Conservation (phyloP, 2,113 vertebrate genomes). For the Aviceda subcristata region DNA sequence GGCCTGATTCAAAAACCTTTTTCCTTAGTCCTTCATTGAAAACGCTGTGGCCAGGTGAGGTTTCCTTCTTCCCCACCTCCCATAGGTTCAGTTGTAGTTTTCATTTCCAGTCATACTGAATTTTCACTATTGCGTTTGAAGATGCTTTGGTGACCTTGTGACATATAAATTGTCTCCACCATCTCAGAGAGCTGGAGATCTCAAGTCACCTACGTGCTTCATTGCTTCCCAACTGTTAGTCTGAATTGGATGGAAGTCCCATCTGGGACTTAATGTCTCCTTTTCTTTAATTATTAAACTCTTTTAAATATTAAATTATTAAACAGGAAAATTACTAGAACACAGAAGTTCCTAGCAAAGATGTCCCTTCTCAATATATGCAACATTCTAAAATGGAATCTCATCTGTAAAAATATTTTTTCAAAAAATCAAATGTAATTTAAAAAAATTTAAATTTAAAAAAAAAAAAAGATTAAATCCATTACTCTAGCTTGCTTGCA, state of each 20-base stretch:
- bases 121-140: neutral
- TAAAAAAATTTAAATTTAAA: too few relatives aligned
- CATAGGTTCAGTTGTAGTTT: neutral
- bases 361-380: neutral
- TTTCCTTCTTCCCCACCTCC: neutral
- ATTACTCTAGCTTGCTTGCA: neutral
- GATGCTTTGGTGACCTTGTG: neutral
- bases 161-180: neutral
- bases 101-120: neutral
- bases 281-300: neutral
- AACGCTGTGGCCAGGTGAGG: neutral
- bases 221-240: neutral
- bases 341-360: neutral
- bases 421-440: neutral
- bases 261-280: neutral
- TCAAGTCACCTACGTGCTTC: neutral
- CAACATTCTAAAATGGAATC: neutral
- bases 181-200: neutral
- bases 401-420: neutral
- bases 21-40: neutral
- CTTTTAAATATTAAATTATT: neutral
- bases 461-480: neutral
- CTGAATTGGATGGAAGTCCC: neutral
- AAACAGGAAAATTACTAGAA: neutral
- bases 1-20: neutral